Percentiles rank a stretch among this genome's conserved stretches.
These are phyloP conservation scores for Chaitophorus viminalis DNA, from an alignment of 2,888 invertebrate genomes.

Conservation along the genomic window DNA sequence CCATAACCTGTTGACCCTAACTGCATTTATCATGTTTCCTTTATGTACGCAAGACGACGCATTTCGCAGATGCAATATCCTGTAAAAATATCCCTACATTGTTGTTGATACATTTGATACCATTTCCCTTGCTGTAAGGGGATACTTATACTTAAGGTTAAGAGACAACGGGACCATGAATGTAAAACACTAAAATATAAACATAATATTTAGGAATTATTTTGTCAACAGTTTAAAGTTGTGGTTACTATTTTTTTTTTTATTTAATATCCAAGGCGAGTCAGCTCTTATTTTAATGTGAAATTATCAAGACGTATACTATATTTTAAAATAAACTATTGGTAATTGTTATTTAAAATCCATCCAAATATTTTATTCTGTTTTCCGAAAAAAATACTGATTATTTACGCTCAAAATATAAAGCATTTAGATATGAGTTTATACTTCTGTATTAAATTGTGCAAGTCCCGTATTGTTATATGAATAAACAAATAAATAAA, in stretches of 20 bases:
- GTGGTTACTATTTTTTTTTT: not conserved
- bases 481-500: too few relatives aligned
- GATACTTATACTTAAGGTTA: conserved; percentile 33
- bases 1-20: conserved; percentile 60
- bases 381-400: not conserved
- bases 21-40: conserved; percentile 57
- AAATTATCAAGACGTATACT: not conserved
- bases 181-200: conserved; percentile 21
- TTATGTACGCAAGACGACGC: conserved; percentile 43
- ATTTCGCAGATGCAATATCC: conserved; percentile 53
- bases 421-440: too few relatives aligned
- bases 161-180: not conserved
- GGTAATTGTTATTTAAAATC: not conserved
- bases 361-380: not conserved
- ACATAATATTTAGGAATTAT: not conserved
- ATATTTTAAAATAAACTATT: not conserved
- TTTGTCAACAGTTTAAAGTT: not conserved
- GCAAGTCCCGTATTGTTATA: too few relatives aligned
- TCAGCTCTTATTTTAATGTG: not conserved
- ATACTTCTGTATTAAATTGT: too few relatives aligned
- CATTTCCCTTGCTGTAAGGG: conserved; percentile 52
- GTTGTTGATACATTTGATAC: conserved; percentile 61
- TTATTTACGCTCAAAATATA: too few relatives aligned
- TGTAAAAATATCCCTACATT: conserved; percentile 59
- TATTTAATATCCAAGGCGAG: not conserved